Evolutionary conservation across 1,140 invertebrate species (phyloP).

Genomic region (Uloborus diversus): DNA sequence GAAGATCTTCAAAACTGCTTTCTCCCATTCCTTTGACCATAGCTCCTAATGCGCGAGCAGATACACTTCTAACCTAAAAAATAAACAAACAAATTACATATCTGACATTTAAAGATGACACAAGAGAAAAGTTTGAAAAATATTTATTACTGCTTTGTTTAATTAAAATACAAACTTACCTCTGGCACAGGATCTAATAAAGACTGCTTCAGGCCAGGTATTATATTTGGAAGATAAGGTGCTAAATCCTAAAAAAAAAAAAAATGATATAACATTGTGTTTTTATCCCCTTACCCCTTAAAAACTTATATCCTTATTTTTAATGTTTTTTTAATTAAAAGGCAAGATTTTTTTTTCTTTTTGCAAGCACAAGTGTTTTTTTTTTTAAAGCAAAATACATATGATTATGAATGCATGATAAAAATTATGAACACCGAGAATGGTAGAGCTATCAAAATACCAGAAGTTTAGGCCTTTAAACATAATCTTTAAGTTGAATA

Average conservation of each 20-base stretch:
- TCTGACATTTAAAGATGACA: not conserved
- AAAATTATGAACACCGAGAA: too few relatives aligned
- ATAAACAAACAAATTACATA: not conserved
- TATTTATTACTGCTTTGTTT: not conserved
- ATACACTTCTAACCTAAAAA: conserved; percentile 63
- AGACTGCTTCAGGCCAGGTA: conserved; percentile 95
- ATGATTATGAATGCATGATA: too few relatives aligned
- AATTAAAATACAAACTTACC: conserved; percentile 67
- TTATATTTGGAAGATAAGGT: conserved; percentile 95
- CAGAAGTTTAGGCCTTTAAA: too few relatives aligned
- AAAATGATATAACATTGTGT: too few relatives aligned
- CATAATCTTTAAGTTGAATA: too few relatives aligned
- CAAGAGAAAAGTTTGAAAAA: not conserved
- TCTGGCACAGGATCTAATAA: conserved; percentile 98
- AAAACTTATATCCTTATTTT: too few relatives aligned
- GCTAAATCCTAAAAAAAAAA: conserved; percentile 76
- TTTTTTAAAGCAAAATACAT: too few relatives aligned
- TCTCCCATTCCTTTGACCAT: conserved; percentile 98
- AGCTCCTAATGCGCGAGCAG: conserved; percentile 76
- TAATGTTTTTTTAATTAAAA: too few relatives aligned
- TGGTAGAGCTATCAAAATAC: too few relatives aligned
- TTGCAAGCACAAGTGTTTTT: too few relatives aligned
- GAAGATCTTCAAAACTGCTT: conserved; percentile 89
- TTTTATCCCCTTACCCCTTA: too few relatives aligned
- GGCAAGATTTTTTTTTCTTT: too few relatives aligned